phyloP scores from a whole-genome alignment of 1,140 invertebrate genomes.

The Phortica variegata region DNA sequence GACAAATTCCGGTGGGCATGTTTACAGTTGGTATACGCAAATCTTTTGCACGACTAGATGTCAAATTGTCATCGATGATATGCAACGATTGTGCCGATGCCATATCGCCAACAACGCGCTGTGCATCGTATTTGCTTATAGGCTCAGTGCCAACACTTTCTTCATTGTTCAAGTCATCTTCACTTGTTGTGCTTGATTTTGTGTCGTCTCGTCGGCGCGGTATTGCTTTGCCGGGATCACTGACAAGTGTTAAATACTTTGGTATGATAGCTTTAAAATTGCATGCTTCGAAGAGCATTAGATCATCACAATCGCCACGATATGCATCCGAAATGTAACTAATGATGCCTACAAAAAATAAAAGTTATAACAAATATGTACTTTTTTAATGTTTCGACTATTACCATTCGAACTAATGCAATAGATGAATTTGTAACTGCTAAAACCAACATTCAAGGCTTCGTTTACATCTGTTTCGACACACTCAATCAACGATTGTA shows the following conservation, averaged over 20 bases:
- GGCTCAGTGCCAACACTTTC: constrained; percentile 16
- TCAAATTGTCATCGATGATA: constrained; percentile 35
- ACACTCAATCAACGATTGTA: constrained; percentile 50
- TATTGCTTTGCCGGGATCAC: constrained; percentile 42
- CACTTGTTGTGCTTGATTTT: background rate
- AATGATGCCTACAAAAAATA: constrained; percentile 31
- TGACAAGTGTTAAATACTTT: constrained; percentile 43
- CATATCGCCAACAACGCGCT: constrained; percentile 32
- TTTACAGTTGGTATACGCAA: constrained; percentile 40
- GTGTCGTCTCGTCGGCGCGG: constrained; percentile 9
- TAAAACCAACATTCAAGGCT: constrained; percentile 28
- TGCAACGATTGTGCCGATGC: constrained; percentile 35
- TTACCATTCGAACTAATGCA: constrained; percentile 46
- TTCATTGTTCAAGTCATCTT: constrained; percentile 8
- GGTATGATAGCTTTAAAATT: constrained; percentile 43
- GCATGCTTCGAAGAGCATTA: constrained; percentile 43
- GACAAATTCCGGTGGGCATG: constrained; percentile 36
- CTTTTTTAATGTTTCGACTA: background rate
- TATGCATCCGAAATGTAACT: constrained; percentile 46
- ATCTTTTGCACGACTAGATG: constrained; percentile 31
- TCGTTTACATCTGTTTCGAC: constrained; percentile 44
- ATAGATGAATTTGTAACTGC: constrained; percentile 47
- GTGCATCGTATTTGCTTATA: constrained; percentile 32
- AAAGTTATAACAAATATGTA: background rate
- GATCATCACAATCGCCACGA: constrained; percentile 42